Base-by-base conservation (phyloP, 2,797 vertebrate species). In the Chrysocyon brachyurus region DNA sequence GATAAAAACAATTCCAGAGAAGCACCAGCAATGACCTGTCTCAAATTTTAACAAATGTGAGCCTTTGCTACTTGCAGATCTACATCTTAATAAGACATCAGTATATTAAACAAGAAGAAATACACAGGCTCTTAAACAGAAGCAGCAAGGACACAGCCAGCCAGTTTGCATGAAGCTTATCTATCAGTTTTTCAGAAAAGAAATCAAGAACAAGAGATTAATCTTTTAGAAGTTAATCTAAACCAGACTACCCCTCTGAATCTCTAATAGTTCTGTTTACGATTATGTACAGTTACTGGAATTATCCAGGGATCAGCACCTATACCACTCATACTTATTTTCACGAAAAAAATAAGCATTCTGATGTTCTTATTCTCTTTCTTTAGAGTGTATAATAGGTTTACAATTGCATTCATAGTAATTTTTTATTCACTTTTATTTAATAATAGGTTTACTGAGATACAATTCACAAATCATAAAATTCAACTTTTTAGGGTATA, bases 1-100 rank as follows among this genome's bases (percentile, higher is more conserved):
- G 6, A 77, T 6, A 84, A 54, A 54, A 92, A 90, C 1, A 66
- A 66, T 78, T 92, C n/a, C 36, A 85, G 83, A 64, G 54, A 91
- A 96, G 54, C 92, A n/a, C 36, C 6, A 40, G 8, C n/a, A 84
- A 56, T 70, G 52, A 82, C 15, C n/a, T 64, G 66, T 93, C 46
- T 72, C 36, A 83, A 81, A n/a, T 94, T 97, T 96, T 56, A 86
- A 73, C 66, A 93, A 89, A 68, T 31, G 10, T 75, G 61, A 91
- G 21, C 10, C 36, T 94, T 90, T 89, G 14, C 6, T 86, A 87
- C 54, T 56, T 97, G 15, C 40, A 92, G 28, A 86, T 82, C n/a
- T 86, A 6, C 36, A 82, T 89, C 36, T 85, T 85, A 77, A 88
- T 84, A 57, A 92, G 57, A 83, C 31, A 83, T 6, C 8, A 90